phyloP scores from a whole-genome alignment of 2,113 vertebrate species.

The Myodes glareolus region DNA sequence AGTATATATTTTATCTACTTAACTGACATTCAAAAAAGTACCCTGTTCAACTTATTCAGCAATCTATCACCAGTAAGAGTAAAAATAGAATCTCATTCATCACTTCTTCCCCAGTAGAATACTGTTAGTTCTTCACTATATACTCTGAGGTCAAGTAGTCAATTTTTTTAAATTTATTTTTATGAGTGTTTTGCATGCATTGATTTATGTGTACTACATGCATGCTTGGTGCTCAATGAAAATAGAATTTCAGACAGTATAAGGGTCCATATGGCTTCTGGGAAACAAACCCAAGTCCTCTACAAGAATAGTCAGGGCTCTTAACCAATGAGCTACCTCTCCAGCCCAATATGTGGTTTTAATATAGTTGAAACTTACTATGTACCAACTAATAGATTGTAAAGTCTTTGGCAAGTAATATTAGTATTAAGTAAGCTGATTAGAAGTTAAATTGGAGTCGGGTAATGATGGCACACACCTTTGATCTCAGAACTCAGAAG shows the following conservation, averaged over 20 bases:
- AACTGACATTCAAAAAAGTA: constrained; percentile 58
- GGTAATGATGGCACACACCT: too few relatives aligned
- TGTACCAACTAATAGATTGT: not conserved
- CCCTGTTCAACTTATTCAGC: constrained; percentile 27
- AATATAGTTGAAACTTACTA: constrained; percentile 52
- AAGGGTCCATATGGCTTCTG: too few relatives aligned
- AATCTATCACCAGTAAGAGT: constrained; percentile 46
- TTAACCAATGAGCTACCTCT: not conserved
- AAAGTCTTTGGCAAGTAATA: constrained; percentile 36
- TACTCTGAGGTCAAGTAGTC: constrained; percentile 22
- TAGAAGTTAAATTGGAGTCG: constrained; percentile 16
- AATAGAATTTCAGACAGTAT: too few relatives aligned
- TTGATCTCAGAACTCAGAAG: not conserved
- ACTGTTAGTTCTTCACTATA: constrained; percentile 32
- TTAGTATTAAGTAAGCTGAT: constrained; percentile 40
- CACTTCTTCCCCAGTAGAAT: constrained; percentile 7
- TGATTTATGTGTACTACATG: not conserved
- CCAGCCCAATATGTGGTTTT: not conserved
- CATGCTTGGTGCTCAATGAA: not conserved
- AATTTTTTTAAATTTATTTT: not conserved
- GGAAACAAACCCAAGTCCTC: too few relatives aligned
- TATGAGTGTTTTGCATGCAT: not conserved
- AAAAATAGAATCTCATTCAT: constrained; percentile 49
- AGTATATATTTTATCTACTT: constrained; percentile 54
- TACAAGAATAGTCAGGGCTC: not conserved